Percentiles rank a stretch among this genome's conserved stretches.
phyloP scores from a whole-genome alignment of 2,888 invertebrate genomes.

The Alcis repandata region DNA sequence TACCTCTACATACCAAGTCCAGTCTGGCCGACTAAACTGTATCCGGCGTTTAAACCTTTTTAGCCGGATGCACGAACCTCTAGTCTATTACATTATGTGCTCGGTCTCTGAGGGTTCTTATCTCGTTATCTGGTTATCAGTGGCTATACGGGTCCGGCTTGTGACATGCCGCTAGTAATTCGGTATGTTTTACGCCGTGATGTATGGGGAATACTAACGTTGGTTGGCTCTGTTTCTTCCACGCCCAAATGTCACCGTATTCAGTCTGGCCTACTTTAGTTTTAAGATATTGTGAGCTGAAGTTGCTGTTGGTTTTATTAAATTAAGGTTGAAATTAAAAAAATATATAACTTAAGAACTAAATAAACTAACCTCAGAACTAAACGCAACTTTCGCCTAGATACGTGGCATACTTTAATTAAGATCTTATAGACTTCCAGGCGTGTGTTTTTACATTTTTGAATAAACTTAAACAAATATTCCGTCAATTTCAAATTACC shows the following conservation, averaged over 20 bases:
- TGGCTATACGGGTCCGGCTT: slow-evolving; percentile 28
- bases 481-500: too few species aligned
- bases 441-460: too few species aligned
- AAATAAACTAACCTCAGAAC: too few species aligned
- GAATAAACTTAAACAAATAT: too few species aligned
- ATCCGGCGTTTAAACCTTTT: not conserved
- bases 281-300: not conserved
- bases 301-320: too few species aligned
- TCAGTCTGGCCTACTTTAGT: not conserved
- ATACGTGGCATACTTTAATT: too few species aligned
- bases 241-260: slow-evolving; percentile 1
- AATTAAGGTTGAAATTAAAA: too few species aligned
- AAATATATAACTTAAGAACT: too few species aligned
- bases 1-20: not conserved
- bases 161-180: slow-evolving; percentile 36
- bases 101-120: slow-evolving; percentile 41
- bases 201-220: slow-evolving; percentile 17
- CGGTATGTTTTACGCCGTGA: slow-evolving; percentile 25
- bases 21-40: not conserved
- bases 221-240: not conserved
- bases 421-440: too few species aligned
- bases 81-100: slow-evolving; percentile 37
- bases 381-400: too few species aligned
- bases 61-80: not conserved
- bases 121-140: slow-evolving; percentile 47